Base-by-base conservation (phyloP, 2,113 vertebrate species). In the Sphyrna mokarran region DNA sequence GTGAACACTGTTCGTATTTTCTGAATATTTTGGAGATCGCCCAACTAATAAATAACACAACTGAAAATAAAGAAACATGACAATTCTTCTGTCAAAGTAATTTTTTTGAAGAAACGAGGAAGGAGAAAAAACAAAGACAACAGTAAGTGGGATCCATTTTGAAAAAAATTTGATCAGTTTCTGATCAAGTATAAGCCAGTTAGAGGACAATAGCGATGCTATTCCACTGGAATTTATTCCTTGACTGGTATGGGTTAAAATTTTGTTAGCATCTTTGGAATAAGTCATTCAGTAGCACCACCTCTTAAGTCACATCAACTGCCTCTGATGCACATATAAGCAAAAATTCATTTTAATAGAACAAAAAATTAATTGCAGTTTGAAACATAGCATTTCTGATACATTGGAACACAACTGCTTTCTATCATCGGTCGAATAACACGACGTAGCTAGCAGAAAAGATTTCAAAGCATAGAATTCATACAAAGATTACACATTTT, bases 381-480 rank as follows among this genome's bases (percentile, higher is more conserved):
- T 26, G 43, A 23, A 87, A 87, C 43, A 86, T 23, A 83, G 16
- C 78, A 40, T 16, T 40, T 83, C 0, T 83, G 14, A 40, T 43
- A 7, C 80, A 80, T 16, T 40, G n/a, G n/a, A 14, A 29, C 13
- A 37, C 78, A 40, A 83, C 40, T 83, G 14, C n/a, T 83, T 83
- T 83, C 80, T 83, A 40, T 48, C 43, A 40, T 63, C 0, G 40
- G 37, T 83, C 37, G 5, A 40, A 4, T 20, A 11, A 83, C 14
- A 40, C 8, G 70, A 33, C 43, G 43, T 33, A 83, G n/a, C n/a
- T n/a, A n/a, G n/a, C n/a, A n/a, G n/a, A n/a, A n/a, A n/a, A n/a
- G n/a, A n/a, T n/a, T n/a, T n/a, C n/a, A n/a, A n/a, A 83, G 78
- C 78, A 83, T 6, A 83, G n/a, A 83, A 83, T 83, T 83, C n/a